Evolutionary conservation across 2,888 invertebrate genomes (phyloP), one percentile per base, ranked within the genome.

Genomic region (Cinara cedri): DNA sequence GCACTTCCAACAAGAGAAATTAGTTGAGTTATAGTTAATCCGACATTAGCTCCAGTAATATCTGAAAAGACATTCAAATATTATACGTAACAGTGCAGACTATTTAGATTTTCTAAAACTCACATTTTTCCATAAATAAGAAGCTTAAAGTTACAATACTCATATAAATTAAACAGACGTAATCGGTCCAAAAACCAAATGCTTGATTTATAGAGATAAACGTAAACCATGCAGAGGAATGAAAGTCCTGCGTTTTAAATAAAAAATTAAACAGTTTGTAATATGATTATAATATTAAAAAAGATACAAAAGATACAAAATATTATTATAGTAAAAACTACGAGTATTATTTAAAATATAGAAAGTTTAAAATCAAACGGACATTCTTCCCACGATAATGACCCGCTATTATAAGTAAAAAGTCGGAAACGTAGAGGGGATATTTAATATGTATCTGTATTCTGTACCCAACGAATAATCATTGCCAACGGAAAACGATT

Each of bases 131-230:
- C 0, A 83, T 76, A 0, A 94, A 85, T 74, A 97, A 90, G 86
- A 96, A 95, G 84, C 94, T 94, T 83, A 95, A 88, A 0, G 96
- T 94, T 0, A 97, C 96, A 65, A 93, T 86, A 0, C 91, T 90
- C 81, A 98, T 94, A 86, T 96, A 98, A 8, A 93, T 82, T 0
- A 94, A 90, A 85, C 97, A 97, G 72, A 96, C 90, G 83, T 94
- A 88, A 85, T 99, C 98, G 84, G 98, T 87, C 90, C 94, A 94
- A 84, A 96, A 93, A 0, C 96, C 97, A 84, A 98, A 96, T 83
- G 98, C 97, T 82, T 97, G 90, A 19, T 94, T 94, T 6, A 94
- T 92, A 0, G 94, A 90, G 76, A 98, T 90, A 86, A 96, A 96
- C 84, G 95, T 88, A 85, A 91, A 97, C 93, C 95, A 98, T 8